Evolutionary conservation across 2,888 invertebrate genomes (phyloP).

Genomic region (Orthosia incerta): DNA sequence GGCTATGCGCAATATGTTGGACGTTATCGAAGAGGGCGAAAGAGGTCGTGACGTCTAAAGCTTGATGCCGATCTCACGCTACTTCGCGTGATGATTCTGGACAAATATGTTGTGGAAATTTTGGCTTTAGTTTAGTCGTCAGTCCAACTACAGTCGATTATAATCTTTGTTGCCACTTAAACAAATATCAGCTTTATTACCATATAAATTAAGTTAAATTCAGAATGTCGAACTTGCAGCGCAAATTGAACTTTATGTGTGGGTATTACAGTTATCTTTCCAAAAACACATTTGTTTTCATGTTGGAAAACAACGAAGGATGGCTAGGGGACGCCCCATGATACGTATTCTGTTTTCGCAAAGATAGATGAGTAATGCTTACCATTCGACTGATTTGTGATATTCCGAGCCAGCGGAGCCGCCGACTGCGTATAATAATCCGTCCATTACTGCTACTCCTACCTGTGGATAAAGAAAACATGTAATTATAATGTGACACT

Average conservation of each 20-base stretch:
- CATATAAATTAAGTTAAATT: neutral
- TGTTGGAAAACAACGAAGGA: neutral
- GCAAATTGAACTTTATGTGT: neutral
- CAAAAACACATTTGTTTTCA: neutral
- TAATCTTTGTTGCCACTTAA: neutral
- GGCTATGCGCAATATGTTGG: too few relatives aligned
- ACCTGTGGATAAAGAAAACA: constrained; percentile 82
- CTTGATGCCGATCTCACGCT: neutral
- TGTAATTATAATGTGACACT: neutral
- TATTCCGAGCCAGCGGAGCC: constrained; percentile 96
- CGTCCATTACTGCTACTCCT: constrained; percentile 98
- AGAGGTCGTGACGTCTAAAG: neutral
- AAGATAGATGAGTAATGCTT: constrained; percentile 69
- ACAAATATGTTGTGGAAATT: neutral
- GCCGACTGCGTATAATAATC: constrained; percentile 97
- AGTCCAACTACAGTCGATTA: neutral
- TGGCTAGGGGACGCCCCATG: neutral
- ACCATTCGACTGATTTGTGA: constrained; percentile 97
- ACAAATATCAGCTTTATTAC: neutral
- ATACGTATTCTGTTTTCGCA: neutral
- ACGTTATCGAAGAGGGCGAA: neutral
- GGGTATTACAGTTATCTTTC: neutral
- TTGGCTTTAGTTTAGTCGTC: neutral
- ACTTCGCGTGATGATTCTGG: neutral
- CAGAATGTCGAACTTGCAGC: neutral